A percentile compares a stretch with the other conserved stretches of the same genome.
These are phyloP conservation scores for Dendrophyllia cribrosa DNA, from an alignment of 64 coral and sea anemone genomes.

Conservation along the genomic window DNA sequence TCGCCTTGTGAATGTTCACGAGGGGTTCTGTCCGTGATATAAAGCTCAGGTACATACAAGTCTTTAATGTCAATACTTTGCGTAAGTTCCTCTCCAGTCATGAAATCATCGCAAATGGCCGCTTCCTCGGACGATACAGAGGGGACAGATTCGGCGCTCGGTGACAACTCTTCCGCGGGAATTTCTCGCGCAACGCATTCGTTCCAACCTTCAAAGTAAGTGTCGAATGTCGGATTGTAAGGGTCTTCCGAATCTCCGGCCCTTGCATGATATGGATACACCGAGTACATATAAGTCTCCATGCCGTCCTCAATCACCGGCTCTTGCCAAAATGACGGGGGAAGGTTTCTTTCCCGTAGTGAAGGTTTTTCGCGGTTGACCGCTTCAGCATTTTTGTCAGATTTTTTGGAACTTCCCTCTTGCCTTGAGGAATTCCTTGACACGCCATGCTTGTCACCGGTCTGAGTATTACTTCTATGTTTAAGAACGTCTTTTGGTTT, in stretches of 20 bases:
- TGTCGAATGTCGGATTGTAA: slow-evolving; percentile 46
- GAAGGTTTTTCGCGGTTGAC: slow-evolving; percentile 54
- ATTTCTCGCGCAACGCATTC: slow-evolving; percentile 52
- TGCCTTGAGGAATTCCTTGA: slow-evolving; percentile 58
- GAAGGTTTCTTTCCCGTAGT: slow-evolving; percentile 59
- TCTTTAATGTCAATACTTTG: slow-evolving; percentile 95
- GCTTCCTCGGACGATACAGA: slow-evolving; percentile 81
- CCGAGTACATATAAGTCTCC: slow-evolving; percentile 44
- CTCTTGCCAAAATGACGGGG: slow-evolving; percentile 86
- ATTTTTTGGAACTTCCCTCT: slow-evolving; percentile 65
- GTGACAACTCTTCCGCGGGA: slow-evolving; percentile 53
- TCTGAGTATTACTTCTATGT: neutral
- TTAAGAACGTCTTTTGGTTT: slow-evolving; percentile 68
- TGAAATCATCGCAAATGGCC: slow-evolving; percentile 77
- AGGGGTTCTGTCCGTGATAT: slow-evolving; percentile 71
- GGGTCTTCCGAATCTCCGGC: slow-evolving; percentile 27
- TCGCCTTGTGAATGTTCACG: slow-evolving; percentile 70
- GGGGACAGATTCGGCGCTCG: slow-evolving; percentile 57
- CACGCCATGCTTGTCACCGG: slow-evolving; percentile 22
- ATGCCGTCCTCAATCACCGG: slow-evolving; percentile 66
- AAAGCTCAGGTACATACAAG: slow-evolving; percentile 91
- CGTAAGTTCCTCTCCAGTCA: slow-evolving; percentile 97
- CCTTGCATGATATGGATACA: slow-evolving; percentile 74
- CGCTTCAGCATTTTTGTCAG: slow-evolving; percentile 35
- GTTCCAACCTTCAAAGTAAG: slow-evolving; percentile 73